Evolutionary conservation across 2,797 vertebrate species (phyloP).

Genomic region (Huso huso): DNA sequence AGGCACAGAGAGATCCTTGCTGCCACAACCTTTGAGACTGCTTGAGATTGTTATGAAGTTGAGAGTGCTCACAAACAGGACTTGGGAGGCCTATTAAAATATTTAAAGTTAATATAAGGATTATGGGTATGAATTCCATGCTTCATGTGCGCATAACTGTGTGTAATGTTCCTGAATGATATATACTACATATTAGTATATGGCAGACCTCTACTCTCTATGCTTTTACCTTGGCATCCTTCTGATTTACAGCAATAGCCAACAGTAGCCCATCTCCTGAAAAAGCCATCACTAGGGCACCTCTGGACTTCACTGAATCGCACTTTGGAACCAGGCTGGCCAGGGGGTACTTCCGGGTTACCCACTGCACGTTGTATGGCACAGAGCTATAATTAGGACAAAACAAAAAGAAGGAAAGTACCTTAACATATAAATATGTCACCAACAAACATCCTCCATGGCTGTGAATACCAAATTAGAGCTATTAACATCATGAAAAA

Average conservation of each 20-base stretch:
- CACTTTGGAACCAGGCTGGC: constrained; percentile 60
- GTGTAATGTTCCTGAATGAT: too few species aligned
- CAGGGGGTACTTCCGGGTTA: constrained; percentile 64
- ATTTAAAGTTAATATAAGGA: background rate
- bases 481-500: too few species aligned
- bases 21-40: constrained; percentile 80
- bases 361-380: constrained; percentile 67
- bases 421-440: too few species aligned
- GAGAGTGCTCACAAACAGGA: too few species aligned
- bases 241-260: constrained; percentile 82
- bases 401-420: constrained; percentile 7
- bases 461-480: too few species aligned
- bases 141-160: too few species aligned
- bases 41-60: too few species aligned
- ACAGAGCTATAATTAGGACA: constrained; percentile 46
- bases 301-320: constrained; percentile 76
- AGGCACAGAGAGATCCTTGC: constrained; percentile 60
- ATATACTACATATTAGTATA: too few species aligned
- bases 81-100: constrained; percentile 70
- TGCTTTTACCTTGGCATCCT: constrained; percentile 68
- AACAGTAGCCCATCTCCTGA: constrained; percentile 76
- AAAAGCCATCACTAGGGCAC: constrained; percentile 72
- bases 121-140: too few species aligned
- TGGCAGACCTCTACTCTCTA: too few species aligned
- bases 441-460: too few species aligned